phyloP scores from a whole-genome alignment of 2,797 vertebrate genomes.

The Synaphobranchus kaupii region DNA sequence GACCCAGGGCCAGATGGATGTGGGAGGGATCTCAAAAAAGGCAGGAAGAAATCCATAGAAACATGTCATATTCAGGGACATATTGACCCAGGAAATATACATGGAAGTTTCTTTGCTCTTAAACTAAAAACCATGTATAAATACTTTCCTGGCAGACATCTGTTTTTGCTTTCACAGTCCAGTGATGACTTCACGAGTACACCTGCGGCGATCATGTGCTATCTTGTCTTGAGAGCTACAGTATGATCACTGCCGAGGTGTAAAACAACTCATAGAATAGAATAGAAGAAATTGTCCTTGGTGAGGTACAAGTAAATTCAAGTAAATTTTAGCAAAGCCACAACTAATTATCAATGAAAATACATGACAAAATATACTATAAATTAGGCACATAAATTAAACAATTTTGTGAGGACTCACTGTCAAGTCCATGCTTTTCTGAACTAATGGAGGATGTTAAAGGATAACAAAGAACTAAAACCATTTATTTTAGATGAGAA shows the following conservation, averaged over 20 bases:
- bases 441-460: not conserved
- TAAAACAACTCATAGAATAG: not conserved
- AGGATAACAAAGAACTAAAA: not conserved
- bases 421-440: not conserved
- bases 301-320: not conserved
- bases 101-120: not conserved
- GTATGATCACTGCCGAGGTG: not conserved
- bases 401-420: not conserved
- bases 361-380: not conserved
- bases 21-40: not conserved
- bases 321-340: not conserved
- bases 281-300: not conserved
- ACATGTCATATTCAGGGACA: not conserved
- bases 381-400: not conserved
- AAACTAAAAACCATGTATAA: not conserved
- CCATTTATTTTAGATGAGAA: no score
- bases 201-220: not conserved
- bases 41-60: not conserved
- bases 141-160: constrained; percentile 12
- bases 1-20: not conserved
- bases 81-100: not conserved
- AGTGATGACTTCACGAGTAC: not conserved
- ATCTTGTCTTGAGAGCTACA: not conserved
- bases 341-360: not conserved
- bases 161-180: not conserved